Evolutionary conservation across 2,888 invertebrate genomes (phyloP), one percentile per base, ranked within the genome.

Genomic region (Drosophila melanosoma): DNA sequence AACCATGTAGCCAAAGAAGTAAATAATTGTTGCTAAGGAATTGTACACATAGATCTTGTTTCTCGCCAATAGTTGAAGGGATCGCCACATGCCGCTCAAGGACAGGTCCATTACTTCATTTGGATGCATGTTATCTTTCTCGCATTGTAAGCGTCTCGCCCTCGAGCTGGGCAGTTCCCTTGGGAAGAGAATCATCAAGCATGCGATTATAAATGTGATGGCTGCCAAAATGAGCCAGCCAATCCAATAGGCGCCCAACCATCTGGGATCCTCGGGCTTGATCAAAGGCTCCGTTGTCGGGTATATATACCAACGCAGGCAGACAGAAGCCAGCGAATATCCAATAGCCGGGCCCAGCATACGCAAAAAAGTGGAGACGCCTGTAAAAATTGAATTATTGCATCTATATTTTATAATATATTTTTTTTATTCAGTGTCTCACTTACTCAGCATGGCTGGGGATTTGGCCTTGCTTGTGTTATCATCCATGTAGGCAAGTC

Each of bases 161-260:
- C 94, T 94, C 0, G 96, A 94, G 74, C 95, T 93, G 1, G 96
- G 96, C 63, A 96, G 92, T 23, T 95, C 95, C 82, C 95, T 95
- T 0, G 96, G 96, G 76, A 96, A 96, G 48, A 96, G 92, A 0
- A 95, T 95, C 56, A 96, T 91, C 0, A 96, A 90, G 10, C 91
- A 93, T 0, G 95, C 94, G 26, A 95, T 94, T 1, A 95, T 36
- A 38, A 95, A 93, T 33, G 95, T 93, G 0, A 95, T 84, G 1
- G 93, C 91, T 3, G 94, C 95, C 17, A 96, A 89, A 17, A 96
- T 93, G 3, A 96, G 93, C 95, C 96, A 96, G 0, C 96, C 96
- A 38, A 96, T 84, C 96, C 96, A 97, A 96, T 96, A 97, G 20
- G 97, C 96, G 2, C 96, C 97, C 48, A 96, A 91, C 97, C 97